phyloP scores from a whole-genome alignment of 2,113 vertebrate species.

The Acanthochromis polyacanthus region DNA sequence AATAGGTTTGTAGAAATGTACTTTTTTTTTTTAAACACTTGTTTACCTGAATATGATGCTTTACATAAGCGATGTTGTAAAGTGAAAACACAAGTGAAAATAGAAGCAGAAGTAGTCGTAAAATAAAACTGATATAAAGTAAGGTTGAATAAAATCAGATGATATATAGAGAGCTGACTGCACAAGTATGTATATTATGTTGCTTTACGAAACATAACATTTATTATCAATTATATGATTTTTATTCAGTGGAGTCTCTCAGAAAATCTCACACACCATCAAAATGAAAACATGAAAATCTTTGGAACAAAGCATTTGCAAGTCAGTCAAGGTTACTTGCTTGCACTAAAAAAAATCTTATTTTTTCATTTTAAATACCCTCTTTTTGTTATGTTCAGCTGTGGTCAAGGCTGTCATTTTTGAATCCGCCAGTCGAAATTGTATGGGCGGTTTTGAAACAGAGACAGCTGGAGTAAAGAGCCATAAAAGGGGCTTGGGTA shows the following conservation, averaged over 20 bases:
- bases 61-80: too few relatives aligned
- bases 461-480: conserved; percentile 53
- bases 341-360: conserved; percentile 80
- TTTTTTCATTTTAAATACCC: conserved; percentile 1
- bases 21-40: not conserved
- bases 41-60: too few relatives aligned
- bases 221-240: not conserved
- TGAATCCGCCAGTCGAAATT: conserved; percentile 25
- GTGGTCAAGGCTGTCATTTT: conserved; percentile 26
- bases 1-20: conserved; percentile 5
- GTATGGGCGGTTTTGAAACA: conserved; percentile 30
- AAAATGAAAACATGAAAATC: not conserved
- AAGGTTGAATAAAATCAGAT: too few relatives aligned
- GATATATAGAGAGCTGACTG: too few relatives aligned
- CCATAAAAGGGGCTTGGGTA: conserved; percentile 79
- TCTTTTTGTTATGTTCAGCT: conserved; percentile 14
- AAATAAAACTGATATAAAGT: too few relatives aligned
- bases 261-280: conserved; percentile 1
- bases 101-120: too few relatives aligned
- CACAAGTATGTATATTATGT: too few relatives aligned
- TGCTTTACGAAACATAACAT: too few relatives aligned
- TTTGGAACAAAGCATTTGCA: not conserved
- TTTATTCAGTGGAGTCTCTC: not conserved
- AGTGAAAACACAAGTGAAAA: too few relatives aligned
- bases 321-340: conserved; percentile 76